Percentiles rank a stretch among this genome's conserved stretches.
phyloP scores from a whole-genome alignment of 2,888 invertebrate genomes.

The Boloria selene region DNA sequence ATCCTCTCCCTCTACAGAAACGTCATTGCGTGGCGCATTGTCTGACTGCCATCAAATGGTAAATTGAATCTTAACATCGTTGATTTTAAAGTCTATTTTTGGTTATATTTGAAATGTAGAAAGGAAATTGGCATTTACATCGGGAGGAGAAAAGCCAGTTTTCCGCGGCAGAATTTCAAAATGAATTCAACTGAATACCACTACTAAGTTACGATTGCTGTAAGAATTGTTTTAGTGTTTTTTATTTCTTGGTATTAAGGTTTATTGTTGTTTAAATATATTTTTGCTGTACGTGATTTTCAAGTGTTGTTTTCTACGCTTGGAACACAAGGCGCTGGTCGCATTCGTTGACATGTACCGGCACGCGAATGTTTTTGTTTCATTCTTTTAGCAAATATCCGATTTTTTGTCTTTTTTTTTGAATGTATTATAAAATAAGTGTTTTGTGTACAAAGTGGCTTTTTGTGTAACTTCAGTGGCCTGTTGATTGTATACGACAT shows the following conservation, averaged over 20 bases:
- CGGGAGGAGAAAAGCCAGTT: conserved; percentile 78
- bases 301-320: conserved; percentile 59
- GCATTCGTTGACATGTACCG: conserved; percentile 77
- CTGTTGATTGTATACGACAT: conserved; percentile 43
- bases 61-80: conserved; percentile 49
- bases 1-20: conserved; percentile 64
- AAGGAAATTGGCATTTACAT: conserved; percentile 80
- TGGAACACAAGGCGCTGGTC: conserved; percentile 58
- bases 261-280: conserved; percentile 40
- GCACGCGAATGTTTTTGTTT: conserved; percentile 79
- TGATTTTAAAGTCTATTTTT: conserved; percentile 49
- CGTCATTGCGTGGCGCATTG: conserved; percentile 81
- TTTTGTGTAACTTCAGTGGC: conserved; percentile 39
- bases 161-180: conserved; percentile 76
- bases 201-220: conserved; percentile 52
- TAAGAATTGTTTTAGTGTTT: conserved; percentile 20
- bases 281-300: conserved; percentile 30
- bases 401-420: conserved; percentile 47
- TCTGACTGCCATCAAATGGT: conserved; percentile 51
- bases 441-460: conserved; percentile 37
- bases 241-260: conserved; percentile 46
- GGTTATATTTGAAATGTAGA: conserved; percentile 47
- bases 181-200: conserved; percentile 65
- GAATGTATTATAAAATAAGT: conserved; percentile 36
- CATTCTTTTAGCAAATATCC: conserved; percentile 51